A percentile compares a stretch with the other conserved stretches of the same genome.
Evolutionary conservation across 1,140 invertebrate genomes (phyloP).

Genomic region (Sitophilus oryzae): DNA sequence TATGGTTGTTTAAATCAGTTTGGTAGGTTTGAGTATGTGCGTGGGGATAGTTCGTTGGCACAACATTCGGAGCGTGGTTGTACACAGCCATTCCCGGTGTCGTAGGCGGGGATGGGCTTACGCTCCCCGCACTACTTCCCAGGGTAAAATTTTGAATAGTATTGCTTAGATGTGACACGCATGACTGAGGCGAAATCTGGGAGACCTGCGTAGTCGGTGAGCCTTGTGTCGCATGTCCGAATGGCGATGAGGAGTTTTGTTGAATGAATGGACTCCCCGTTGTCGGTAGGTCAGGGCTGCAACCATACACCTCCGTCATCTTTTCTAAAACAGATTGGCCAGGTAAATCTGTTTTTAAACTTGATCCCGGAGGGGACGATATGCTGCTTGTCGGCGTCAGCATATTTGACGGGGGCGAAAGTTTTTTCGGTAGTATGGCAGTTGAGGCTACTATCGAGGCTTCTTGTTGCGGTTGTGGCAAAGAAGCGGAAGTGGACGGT

Average conservation of each 20-base stretch:
- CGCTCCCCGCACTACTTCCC: constrained; percentile 58
- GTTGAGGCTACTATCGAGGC: no score
- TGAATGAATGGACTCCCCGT: neutral
- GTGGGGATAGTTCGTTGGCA: no score
- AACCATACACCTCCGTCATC: constrained; percentile 8
- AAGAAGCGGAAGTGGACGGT: no score
- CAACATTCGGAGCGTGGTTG: neutral
- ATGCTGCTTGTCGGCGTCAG: constrained; percentile 34
- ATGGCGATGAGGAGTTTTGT: neutral
- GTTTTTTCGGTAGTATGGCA: constrained; percentile 37
- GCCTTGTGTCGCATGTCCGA: neutral
- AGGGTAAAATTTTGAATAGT: constrained; percentile 39
- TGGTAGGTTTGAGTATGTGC: neutral
- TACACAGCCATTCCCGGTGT: neutral
- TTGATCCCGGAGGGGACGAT: constrained; percentile 30
- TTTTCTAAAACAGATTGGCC: constrained; percentile 3
- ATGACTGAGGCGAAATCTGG: constrained; percentile 14
- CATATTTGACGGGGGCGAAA: constrained; percentile 44
- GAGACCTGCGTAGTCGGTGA: constrained; percentile 11
- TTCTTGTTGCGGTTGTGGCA: no score
- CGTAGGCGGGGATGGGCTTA: constrained; percentile 52
- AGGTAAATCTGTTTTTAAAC: constrained; percentile 32
- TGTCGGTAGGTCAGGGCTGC: no score
- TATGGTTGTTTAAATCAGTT: neutral
- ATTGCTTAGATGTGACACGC: constrained; percentile 14